Base-by-base conservation (phyloP, 1,140 invertebrate genomes). In the Drosophila melanogaster region DNA sequence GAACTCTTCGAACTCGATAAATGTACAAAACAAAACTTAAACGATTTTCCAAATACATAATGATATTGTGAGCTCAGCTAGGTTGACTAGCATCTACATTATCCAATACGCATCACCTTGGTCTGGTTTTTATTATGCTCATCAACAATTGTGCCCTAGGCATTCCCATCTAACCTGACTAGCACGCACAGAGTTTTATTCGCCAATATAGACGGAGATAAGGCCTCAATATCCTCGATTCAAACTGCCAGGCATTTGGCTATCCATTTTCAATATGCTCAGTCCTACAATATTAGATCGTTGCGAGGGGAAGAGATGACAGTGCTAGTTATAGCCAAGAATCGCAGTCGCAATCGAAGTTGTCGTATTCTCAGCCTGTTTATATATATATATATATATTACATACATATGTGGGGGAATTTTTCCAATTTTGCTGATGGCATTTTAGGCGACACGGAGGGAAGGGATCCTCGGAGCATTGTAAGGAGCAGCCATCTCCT, bases 371-470 rank as follows among this genome's bases (percentile, higher is more conserved):
- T 35, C 64, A 70, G 64, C 41, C 64, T 69, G 41, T 70, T 70
- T 69, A 69, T 70, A 69, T 51, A 55, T 69, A 47, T 38, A n/a
- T 14, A 14, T 14, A 38, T 4, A 38, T 10, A 38, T 38, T 19
- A 74, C 67, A 40, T 66, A 60, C 60, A 71, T 72, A 66, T 77
- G 64, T 47, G 71, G 8, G 35, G 35, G 51, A 70, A 57, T 86
- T 87, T 83, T 86, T 86, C 79, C 79, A 89, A 87, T 89, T 87
- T 87, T 83, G 53, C 66, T 89, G 84, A 89, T 87, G 83, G 84
- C 79, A 89, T 87, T 87, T 89, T 83, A 89, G 84, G 84, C 70
- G 79, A 79, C 76, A 66, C 59, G 41, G 15, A 66, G 60, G 60
- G 11, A 4, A 17, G 15, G 19, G 22, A 33, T 79, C 47, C 54